Evolutionary conservation across 2,797 vertebrate genomes (phyloP).

Genomic region (Coluber constrictor): DNA sequence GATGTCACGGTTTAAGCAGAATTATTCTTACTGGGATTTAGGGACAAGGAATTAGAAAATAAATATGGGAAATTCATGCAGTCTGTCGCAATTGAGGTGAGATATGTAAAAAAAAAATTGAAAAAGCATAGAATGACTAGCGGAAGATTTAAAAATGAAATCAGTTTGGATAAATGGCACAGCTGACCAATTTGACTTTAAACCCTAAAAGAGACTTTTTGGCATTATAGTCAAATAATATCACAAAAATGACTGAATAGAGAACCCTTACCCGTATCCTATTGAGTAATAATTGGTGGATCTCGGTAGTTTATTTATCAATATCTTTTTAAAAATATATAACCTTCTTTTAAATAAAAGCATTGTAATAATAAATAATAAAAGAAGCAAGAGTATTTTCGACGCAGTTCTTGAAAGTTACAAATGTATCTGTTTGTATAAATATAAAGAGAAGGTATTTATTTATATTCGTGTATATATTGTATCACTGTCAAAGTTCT

Average conservation of each 20-base stretch:
- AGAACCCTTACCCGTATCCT: neutral
- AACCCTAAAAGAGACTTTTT: neutral
- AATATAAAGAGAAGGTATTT: too few relatives aligned
- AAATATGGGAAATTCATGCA: neutral
- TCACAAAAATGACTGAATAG: neutral
- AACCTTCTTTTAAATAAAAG: neutral
- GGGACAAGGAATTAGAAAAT: neutral
- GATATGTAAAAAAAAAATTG: neutral
- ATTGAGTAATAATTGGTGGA: neutral
- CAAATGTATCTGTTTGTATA: neutral
- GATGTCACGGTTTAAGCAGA: neutral
- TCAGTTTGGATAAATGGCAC: neutral
- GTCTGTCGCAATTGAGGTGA: neutral
- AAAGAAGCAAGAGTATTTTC: neutral
- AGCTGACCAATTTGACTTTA: neutral
- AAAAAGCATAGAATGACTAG: neutral
- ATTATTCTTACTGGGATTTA: neutral
- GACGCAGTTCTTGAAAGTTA: neutral
- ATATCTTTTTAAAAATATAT: neutral
- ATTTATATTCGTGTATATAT: neutral
- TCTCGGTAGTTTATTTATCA: neutral
- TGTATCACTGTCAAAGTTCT: neutral
- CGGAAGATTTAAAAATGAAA: neutral
- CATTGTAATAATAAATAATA: neutral
- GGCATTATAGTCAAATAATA: neutral